A percentile compares a stretch with the other conserved stretches of the same genome.
Evolutionary conservation across 1,140 invertebrate genomes (phyloP).

Genomic region (Sitodiplosis mosellana): DNA sequence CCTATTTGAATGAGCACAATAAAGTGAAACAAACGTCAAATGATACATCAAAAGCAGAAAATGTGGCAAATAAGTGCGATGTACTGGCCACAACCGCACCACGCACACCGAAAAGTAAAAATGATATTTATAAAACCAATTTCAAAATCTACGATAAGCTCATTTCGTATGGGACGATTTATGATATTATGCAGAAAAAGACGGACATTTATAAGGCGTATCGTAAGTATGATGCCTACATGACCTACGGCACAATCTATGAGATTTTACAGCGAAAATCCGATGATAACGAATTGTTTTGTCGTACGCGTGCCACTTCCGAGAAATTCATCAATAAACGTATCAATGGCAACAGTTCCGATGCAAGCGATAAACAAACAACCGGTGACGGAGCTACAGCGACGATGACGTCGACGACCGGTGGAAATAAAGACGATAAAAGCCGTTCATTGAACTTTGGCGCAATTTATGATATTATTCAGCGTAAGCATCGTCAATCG

Average conservation of each 20-base stretch:
- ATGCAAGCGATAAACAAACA: not conserved
- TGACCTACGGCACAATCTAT: constrained; percentile 26
- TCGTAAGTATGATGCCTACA: constrained; percentile 25
- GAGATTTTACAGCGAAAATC: constrained; percentile 19
- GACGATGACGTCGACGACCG: not conserved
- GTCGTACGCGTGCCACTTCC: constrained; percentile 3
- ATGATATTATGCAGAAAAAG: constrained; percentile 24
- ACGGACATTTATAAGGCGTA: constrained; percentile 22
- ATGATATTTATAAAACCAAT: constrained; percentile 14
- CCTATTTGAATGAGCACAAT: too few relatives aligned
- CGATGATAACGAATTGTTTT: constrained; percentile 1
- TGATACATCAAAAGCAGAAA: not conserved
- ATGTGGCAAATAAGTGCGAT: not conserved
- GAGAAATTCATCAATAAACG: constrained; percentile 2
- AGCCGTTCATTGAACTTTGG: constrained; percentile 13
- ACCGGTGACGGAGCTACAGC: not conserved
- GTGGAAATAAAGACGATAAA: not conserved
- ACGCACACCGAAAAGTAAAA: not conserved
- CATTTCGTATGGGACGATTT: constrained; percentile 21
- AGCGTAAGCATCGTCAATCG: constrained; percentile 6
- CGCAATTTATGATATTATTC: constrained; percentile 23
- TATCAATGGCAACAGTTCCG: too few relatives aligned
- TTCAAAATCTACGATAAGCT: constrained; percentile 24
- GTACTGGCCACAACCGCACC: not conserved
- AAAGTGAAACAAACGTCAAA: too few relatives aligned